Conservation (phyloP, 2,113 vertebrate species). For the Oxyruncus cristatus region DNA sequence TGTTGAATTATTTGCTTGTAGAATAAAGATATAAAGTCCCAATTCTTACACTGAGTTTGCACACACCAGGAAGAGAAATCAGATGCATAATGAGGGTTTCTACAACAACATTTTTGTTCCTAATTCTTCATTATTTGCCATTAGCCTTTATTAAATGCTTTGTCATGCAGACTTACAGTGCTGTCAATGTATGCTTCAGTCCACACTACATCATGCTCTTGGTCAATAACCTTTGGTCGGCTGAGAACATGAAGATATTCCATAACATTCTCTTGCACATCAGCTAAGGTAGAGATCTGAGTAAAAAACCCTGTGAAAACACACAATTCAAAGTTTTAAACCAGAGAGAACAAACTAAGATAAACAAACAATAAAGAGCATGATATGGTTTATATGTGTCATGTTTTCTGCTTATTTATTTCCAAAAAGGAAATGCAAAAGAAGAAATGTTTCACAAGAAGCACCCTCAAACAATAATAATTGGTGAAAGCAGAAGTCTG, state of each 20-base stretch:
- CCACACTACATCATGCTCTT: conserved; percentile 95
- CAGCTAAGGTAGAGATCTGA: conserved; percentile 96
- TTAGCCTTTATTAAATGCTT: not conserved
- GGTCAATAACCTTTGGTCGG: conserved; percentile 96
- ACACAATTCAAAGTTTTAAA: not conserved
- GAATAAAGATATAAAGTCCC: not conserved
- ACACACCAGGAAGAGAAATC: not conserved
- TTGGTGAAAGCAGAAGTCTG: not conserved
- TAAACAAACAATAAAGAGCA: not conserved
- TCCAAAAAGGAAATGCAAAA: not conserved
- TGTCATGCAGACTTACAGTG: conserved; percentile 85
- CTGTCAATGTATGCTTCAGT: conserved; percentile 97
- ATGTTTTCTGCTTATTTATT: not conserved
- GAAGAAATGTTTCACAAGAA: not conserved
- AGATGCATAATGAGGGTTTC: not conserved
- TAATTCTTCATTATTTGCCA: not conserved
- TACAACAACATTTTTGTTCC: not conserved
- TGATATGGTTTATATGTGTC: not conserved
- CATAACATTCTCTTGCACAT: conserved; percentile 99
- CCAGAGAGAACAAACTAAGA: not conserved
- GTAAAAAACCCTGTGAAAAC: conserved; percentile 90
- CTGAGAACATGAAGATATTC: conserved; percentile 98
- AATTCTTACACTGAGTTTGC: not conserved
- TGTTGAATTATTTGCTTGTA: not conserved
- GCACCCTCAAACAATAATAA: not conserved